Base-by-base conservation (phyloP, 37 sponge, comb jelly and placozoan species). In the Axinella damicornis region DNA sequence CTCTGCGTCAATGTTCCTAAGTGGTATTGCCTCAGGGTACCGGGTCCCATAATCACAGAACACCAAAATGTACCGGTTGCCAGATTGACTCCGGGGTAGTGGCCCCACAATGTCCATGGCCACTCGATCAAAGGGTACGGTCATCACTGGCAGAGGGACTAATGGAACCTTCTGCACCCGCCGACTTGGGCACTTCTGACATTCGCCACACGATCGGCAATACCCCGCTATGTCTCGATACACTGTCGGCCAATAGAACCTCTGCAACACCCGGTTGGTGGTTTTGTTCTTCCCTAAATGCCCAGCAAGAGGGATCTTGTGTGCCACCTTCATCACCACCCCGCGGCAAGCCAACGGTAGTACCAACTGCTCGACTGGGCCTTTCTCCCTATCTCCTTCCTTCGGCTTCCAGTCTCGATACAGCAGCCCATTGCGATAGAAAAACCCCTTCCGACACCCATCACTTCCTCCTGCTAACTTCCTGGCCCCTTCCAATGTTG, bases 101-200 rank as follows among this genome's bases (percentile, higher is more conserved):
- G 79, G 85, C 31, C 90, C 90, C 0, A 90, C 76, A 31, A 83
- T 78, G 57, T 90, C 90, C 79, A 84, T 90, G n/a, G 85, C 90
- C 28, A 90, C 78, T 13, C 80, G 33, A 53, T 53, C 22, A 60
- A 78, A 84, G 28, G 90, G 90, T 27, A 62, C 68, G 9, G 33
- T 53, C 25, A 84, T 34, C 12, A 84, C 35, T 1, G 85, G 85
- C 38, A 84, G 35, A 0, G 81, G 79, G 46, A 12, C 70, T 69
- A 0, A 89, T 13, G 21, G 84, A 78, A 33, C 84, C 90, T 76
- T 17, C 19, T 34, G 28, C 27, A 5, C 20, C 33, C 65, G 62
- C 20, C 62, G 37, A 18, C 52, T 20, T 11, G 60, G 35, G 14
- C 53, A 15, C 22, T 57, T 17, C 55, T 82, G 89, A 30, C 89